phyloP scores from a whole-genome alignment of 2,113 vertebrate genomes.

The Ellobius talpinus region DNA sequence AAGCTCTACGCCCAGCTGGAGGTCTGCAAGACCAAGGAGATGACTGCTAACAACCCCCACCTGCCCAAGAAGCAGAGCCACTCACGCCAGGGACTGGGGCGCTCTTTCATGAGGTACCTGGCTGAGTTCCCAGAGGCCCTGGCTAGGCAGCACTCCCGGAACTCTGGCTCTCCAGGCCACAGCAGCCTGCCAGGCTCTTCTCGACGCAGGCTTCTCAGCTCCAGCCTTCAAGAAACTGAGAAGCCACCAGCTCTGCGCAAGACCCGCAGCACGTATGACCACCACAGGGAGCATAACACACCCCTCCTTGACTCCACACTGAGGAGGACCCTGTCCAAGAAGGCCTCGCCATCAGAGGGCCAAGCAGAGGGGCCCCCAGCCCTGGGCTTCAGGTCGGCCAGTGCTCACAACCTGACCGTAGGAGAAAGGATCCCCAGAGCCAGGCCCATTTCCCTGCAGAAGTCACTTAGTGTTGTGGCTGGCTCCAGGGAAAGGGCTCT shows the following conservation, averaged over 20 bases:
- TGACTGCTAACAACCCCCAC: slow-evolving; percentile 95
- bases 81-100: slow-evolving; percentile 88
- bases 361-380: slow-evolving; percentile 84
- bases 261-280: slow-evolving; percentile 88
- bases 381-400: slow-evolving; percentile 92
- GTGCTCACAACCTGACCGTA: slow-evolving; percentile 92
- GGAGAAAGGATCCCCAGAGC: slow-evolving; percentile 86
- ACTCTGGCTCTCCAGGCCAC: slow-evolving; percentile 76
- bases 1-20: slow-evolving; percentile 96
- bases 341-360: slow-evolving; percentile 82
- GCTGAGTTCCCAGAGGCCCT: slow-evolving; percentile 89
- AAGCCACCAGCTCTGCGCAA: slow-evolving; percentile 82
- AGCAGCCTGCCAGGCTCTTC: slow-evolving; percentile 85
- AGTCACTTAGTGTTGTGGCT: neutral
- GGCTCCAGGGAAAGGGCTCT: slow-evolving; percentile 83
- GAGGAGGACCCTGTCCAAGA: slow-evolving; percentile 80
- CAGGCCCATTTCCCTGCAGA: slow-evolving; percentile 86
- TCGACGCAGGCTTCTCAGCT: slow-evolving; percentile 73
- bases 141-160: slow-evolving; percentile 87
- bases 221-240: slow-evolving; percentile 80
- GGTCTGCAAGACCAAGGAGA: slow-evolving; percentile 93
- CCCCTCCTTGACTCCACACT: slow-evolving; percentile 84
- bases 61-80: slow-evolving; percentile 91
- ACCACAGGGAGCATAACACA: slow-evolving; percentile 75
- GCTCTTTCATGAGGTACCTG: slow-evolving; percentile 88